Evolutionary conservation across 2,888 invertebrate genomes (phyloP).

Genomic region (Meloe dianella): DNA sequence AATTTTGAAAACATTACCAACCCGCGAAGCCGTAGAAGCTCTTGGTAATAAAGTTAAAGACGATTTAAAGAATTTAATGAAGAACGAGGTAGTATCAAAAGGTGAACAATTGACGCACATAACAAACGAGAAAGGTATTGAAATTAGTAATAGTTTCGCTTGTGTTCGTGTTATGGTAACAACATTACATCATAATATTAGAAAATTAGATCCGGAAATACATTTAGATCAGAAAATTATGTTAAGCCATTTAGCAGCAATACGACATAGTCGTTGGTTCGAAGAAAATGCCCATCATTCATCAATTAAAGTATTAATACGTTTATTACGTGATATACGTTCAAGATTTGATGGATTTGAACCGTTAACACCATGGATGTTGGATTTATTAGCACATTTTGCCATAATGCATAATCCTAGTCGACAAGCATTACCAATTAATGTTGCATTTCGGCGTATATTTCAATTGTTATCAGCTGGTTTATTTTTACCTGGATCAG

Average conservation of each 20-base stretch:
- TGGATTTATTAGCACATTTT: slow-evolving; percentile 94
- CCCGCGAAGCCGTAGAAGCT: slow-evolving; percentile 93
- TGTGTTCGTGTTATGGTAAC: slow-evolving; percentile 90
- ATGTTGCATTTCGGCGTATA: slow-evolving; percentile 88
- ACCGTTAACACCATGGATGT: slow-evolving; percentile 94
- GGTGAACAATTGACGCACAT: slow-evolving; percentile 64
- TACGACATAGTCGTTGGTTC: slow-evolving; percentile 96
- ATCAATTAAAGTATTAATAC: slow-evolving; percentile 89
- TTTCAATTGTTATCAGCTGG: slow-evolving; percentile 93
- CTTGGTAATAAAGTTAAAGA: slow-evolving; percentile 86
- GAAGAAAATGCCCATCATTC: slow-evolving; percentile 98
- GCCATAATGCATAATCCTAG: slow-evolving; percentile 96
- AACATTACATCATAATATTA: slow-evolving; percentile 91
- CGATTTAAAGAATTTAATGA: slow-evolving; percentile 80
- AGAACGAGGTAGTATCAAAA: slow-evolving; percentile 68
- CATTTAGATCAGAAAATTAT: slow-evolving; percentile 77
- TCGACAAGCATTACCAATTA: slow-evolving; percentile 89
- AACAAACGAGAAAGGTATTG: slow-evolving; percentile 82
- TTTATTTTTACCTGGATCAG: slow-evolving; percentile 92
- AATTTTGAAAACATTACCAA: slow-evolving; percentile 94
- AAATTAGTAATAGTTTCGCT: slow-evolving; percentile 83
- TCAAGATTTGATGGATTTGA: slow-evolving; percentile 88
- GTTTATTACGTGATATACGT: slow-evolving; percentile 91
- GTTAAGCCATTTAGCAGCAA: slow-evolving; percentile 89
- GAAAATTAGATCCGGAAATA: slow-evolving; percentile 90